Conservation (phyloP, 2,113 vertebrate species). For the Pandion haliaetus region DNA sequence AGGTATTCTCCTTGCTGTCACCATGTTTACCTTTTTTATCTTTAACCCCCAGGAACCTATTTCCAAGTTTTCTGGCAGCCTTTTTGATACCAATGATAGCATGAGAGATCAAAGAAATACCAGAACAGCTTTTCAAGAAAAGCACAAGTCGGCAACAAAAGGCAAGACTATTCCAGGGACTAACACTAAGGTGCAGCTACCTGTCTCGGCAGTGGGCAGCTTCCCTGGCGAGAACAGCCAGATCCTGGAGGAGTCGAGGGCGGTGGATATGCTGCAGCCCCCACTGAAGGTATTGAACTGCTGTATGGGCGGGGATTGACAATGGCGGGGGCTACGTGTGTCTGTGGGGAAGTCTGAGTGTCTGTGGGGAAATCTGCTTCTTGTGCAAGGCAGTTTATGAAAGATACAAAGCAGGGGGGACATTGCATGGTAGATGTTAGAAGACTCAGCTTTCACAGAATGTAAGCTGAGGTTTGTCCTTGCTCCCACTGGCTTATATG, state of each 20-base stretch:
- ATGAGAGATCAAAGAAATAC: slow-evolving; percentile 16
- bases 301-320: not conserved
- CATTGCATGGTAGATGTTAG: not conserved
- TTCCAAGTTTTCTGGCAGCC: slow-evolving; percentile 63
- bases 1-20: not conserved
- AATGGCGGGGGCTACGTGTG: not conserved
- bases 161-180: slow-evolving; percentile 6
- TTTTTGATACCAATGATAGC: slow-evolving; percentile 30
- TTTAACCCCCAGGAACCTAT: slow-evolving; percentile 57
- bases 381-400: not conserved
- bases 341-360: not conserved
- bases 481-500: not conserved
- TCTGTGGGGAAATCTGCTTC: not conserved
- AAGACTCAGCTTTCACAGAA: not conserved
- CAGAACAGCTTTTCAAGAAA: slow-evolving; percentile 40
- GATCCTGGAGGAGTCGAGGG: not conserved
- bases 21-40: not conserved
- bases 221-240: not conserved
- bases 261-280: not conserved
- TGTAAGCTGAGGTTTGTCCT: not conserved
- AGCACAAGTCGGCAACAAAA: slow-evolving; percentile 53
- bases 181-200: slow-evolving; percentile 2
- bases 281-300: slow-evolving; percentile 27
- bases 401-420: not conserved
- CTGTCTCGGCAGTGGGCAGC: not conserved